Evolutionary conservation across 2,797 vertebrate genomes (phyloP), one percentile per base, ranked within the genome.

Genomic region (Numenius phaeopus): DNA sequence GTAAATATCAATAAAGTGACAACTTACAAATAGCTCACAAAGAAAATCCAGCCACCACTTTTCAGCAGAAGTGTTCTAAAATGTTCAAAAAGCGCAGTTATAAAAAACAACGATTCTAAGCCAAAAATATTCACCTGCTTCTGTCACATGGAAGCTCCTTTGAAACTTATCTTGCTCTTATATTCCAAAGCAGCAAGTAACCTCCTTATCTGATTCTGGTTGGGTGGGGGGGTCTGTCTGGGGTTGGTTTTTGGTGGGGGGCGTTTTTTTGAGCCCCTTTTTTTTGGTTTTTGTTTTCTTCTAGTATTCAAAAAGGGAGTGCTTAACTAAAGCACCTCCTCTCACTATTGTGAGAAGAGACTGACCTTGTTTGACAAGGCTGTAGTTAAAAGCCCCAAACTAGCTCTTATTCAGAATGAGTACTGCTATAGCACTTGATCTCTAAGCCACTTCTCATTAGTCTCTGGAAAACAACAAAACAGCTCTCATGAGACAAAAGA

Each of bases 391-490:
- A 42, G 59, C 69, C 92, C 89, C 82, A 49, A 81, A 86, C 46
- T 20, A 76, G 86, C 84, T 91, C 73, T 90, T 49, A 46, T 24
- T 90, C 73, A 90, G 64, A 89, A 55, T 8, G 46, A 91, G 87
- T 52, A 49, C 46, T 82, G 58, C 91, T 82, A 49, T 8, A 72
- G 90, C 92, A 89, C 95, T 97, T 93, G 77, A 94, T 96, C 92
- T 83, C 91, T 79, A 57, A 95, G 85, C 83, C 95, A 90, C 94
- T 95, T 93, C 89, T 91, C 86, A 72, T 94, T 89, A 91, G 91
- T 55, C 79, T 87, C 87, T 61, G 55, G 46, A 79, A 93, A 92
- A 89, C 29, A 80, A 55, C 30, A 26, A 26, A 96, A 62, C 47
- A n/a, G 78, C 71, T 85, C 83, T 92, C 64, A 73, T 24, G 87